Percentiles rank a stretch among this genome's conserved stretches.
phyloP scores from a whole-genome alignment of 2,797 vertebrate genomes.

The Pipistrellus kuhlii region DNA sequence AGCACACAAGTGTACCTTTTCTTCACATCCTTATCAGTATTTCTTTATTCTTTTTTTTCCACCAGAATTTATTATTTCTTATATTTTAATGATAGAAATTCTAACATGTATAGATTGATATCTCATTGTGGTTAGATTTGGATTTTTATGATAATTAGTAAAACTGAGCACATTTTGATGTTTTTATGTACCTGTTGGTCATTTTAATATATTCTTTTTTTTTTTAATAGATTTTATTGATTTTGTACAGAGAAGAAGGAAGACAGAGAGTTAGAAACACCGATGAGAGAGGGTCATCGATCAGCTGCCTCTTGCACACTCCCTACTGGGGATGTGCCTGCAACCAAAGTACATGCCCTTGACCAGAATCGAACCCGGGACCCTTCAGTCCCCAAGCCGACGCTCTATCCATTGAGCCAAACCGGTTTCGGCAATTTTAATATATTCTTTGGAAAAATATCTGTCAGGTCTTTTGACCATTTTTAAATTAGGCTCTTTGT shows the following conservation, averaged over 20 bases:
- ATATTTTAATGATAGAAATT: not conserved
- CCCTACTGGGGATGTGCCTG: no score
- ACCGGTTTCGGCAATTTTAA: no score
- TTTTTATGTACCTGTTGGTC: not conserved
- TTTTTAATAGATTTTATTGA: no score
- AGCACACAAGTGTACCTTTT: not conserved
- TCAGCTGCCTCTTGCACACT: no score
- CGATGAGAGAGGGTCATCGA: no score
- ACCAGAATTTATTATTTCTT: not conserved
- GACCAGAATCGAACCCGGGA: no score
- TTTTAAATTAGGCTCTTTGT: not conserved
- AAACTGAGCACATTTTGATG: not conserved
- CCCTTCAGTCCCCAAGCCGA: no score
- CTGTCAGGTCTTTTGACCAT: not conserved
- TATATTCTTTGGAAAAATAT: not conserved
- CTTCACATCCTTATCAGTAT: not conserved
- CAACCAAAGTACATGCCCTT: no score
- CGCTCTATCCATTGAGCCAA: no score
- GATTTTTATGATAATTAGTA: not conserved
- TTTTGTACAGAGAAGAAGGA: no score
- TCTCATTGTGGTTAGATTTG: not conserved
- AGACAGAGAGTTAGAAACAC: no score
- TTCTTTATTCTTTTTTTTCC: not conserved
- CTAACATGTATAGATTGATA: not conserved
- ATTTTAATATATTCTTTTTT: not conserved